Conservation (phyloP, 2,888 invertebrate genomes). For the Gymnocheta viridis region DNA sequence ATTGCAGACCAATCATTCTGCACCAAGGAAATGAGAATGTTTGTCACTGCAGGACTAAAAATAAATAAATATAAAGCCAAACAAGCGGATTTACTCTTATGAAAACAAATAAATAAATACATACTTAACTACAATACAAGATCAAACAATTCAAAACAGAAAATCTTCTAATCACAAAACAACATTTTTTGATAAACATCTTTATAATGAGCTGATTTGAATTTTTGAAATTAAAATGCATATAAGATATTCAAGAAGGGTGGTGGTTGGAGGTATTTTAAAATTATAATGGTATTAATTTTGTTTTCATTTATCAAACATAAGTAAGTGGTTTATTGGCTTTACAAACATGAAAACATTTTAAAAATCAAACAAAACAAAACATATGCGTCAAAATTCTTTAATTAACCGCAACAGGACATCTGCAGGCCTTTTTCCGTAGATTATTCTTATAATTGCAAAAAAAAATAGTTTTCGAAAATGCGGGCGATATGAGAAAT, state of each 20-base stretch:
- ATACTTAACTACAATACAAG: conserved; percentile 33
- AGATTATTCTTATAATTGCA: neutral
- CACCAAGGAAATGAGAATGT: conserved; percentile 37
- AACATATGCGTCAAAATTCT: conserved; percentile 63
- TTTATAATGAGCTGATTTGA: conserved; percentile 76
- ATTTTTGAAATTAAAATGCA: conserved; percentile 26
- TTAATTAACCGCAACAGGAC: conserved; percentile 67
- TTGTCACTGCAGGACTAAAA: conserved; percentile 37
- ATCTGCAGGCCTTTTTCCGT: conserved; percentile 36
- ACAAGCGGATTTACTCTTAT: conserved; percentile 54
- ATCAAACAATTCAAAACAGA: conserved; percentile 34
- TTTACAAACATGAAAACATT: neutral
- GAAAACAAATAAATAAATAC: conserved; percentile 43
- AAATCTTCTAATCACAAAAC: conserved; percentile 59
- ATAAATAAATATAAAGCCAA: neutral
- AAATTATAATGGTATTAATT: conserved; percentile 12
- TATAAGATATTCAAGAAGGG: conserved; percentile 8
- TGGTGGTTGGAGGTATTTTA: conserved; percentile 26
- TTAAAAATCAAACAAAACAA: conserved; percentile 31
- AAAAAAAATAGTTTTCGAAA: conserved; percentile 1
- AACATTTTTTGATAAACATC: conserved; percentile 77
- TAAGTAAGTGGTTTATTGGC: conserved; percentile 64
- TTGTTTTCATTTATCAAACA: conserved; percentile 38
- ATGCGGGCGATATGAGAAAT: conserved; percentile 55
- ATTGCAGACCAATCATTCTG: conserved; percentile 51